phyloP scores from a whole-genome alignment of 2,797 vertebrate species.

The Heteromormyrus szaboi region DNA sequence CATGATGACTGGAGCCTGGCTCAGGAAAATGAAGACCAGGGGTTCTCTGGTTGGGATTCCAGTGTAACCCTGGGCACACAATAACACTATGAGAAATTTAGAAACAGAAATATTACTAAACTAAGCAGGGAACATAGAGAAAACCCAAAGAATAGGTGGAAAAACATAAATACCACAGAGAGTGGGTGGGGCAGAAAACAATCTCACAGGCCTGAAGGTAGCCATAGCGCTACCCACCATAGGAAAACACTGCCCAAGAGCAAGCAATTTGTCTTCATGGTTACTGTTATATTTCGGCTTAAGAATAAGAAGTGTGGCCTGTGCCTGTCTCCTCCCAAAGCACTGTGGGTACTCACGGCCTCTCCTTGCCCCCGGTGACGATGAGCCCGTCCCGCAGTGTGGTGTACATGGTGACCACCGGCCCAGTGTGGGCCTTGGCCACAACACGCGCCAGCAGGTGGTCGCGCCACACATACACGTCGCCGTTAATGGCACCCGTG shows the following conservation, averaged over 20 bases:
- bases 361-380: constrained; percentile 90
- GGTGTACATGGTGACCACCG: constrained; percentile 93
- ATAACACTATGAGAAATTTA: background rate
- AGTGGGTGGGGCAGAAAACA: background rate
- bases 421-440: constrained; percentile 89
- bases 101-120: background rate
- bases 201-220: background rate
- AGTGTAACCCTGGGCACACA: background rate
- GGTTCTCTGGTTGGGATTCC: background rate
- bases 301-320: background rate
- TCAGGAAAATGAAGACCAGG: background rate
- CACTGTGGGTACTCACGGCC: constrained; percentile 72
- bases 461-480: constrained; percentile 91
- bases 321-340: background rate
- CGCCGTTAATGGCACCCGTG: constrained; percentile 89
- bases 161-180: background rate
- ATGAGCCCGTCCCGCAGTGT: constrained; percentile 91
- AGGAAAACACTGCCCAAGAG: background rate
- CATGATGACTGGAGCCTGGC: background rate
- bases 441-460: constrained; percentile 87
- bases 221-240: background rate
- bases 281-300: background rate
- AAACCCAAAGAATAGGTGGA: background rate
- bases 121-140: background rate
- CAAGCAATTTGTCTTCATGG: background rate